phyloP scores from a whole-genome alignment of 2,888 invertebrate genomes.

The Tachina grossa region DNA sequence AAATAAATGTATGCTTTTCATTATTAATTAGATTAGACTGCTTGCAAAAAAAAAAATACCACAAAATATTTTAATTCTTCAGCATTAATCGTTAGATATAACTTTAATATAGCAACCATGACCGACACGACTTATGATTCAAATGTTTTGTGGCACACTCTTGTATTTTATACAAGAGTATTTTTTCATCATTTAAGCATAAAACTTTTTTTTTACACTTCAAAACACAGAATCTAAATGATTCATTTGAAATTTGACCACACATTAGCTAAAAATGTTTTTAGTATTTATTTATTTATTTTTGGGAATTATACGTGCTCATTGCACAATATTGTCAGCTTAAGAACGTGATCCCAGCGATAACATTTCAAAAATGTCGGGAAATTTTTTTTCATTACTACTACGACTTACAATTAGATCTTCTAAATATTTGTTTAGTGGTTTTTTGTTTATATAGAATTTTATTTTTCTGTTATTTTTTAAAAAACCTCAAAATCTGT shows the following conservation, averaged over 20 bases:
- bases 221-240: conserved; percentile 51
- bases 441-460: conserved; percentile 9
- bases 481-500: conserved; percentile 52
- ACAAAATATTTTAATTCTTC: neutral
- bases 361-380: conserved; percentile 28
- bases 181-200: conserved; percentile 15
- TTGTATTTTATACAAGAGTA: conserved; percentile 10
- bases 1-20: neutral
- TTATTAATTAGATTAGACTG: neutral
- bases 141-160: conserved; percentile 63
- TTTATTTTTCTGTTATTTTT: neutral
- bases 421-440: conserved; percentile 41
- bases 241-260: conserved; percentile 67
- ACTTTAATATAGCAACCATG: conserved; percentile 46
- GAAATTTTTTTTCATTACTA: neutral
- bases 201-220: conserved; percentile 4
- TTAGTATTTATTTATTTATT: conserved; percentile 32
- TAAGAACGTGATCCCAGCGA: conserved; percentile 77
- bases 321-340: conserved; percentile 81
- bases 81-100: conserved; percentile 24
- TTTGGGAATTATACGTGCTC: conserved; percentile 76
- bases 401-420: conserved; percentile 50
- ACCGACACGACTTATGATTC: conserved; percentile 31
- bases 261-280: conserved; percentile 44
- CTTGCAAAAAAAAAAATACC: neutral